A percentile compares a stretch with the other conserved stretches of the same genome.
phyloP scores from a whole-genome alignment of 1,140 invertebrate species.

The Bombus balteatus region DNA sequence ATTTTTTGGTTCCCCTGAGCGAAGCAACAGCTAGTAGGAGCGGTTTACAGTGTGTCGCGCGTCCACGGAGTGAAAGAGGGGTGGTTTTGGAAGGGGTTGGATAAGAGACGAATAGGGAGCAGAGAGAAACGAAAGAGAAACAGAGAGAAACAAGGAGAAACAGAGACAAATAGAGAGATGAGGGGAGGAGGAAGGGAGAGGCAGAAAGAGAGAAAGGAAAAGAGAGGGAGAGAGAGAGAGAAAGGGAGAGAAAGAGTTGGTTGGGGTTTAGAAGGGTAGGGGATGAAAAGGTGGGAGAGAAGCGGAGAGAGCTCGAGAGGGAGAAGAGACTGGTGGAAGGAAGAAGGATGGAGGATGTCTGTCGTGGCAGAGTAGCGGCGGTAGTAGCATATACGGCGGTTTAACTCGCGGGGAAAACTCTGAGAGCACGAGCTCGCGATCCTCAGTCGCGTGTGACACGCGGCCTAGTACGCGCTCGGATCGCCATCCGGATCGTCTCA shows the following conservation, averaged over 20 bases:
- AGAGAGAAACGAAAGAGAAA: not conserved
- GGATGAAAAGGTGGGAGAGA: not conserved
- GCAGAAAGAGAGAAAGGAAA: not conserved
- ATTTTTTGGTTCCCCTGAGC: conserved; percentile 20
- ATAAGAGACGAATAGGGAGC: conserved; percentile 1
- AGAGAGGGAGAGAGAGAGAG: not conserved
- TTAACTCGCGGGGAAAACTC: conserved; percentile 66
- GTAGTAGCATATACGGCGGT: conserved; percentile 53
- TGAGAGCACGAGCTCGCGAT: conserved; percentile 53
- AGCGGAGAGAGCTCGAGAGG: not conserved
- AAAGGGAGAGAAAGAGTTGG: not conserved
- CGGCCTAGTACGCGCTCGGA: conserved; percentile 44
- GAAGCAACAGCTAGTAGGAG: conserved; percentile 70
- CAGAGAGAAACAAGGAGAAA: not conserved
- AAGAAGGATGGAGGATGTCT: conserved; percentile 20
- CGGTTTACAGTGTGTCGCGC: conserved; percentile 43
- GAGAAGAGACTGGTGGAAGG: not conserved
- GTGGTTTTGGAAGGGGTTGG: conserved; percentile 7
- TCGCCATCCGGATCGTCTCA: not conserved
- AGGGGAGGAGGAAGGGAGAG: not conserved
- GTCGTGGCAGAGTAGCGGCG: conserved; percentile 24
- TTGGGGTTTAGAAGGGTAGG: not conserved
- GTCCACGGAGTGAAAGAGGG: not conserved
- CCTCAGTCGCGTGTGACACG: conserved; percentile 75
- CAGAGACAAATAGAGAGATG: not conserved